Evolutionary conservation across 2,797 vertebrate genomes (phyloP).

Genomic region (Sebastes vulpes): DNA sequence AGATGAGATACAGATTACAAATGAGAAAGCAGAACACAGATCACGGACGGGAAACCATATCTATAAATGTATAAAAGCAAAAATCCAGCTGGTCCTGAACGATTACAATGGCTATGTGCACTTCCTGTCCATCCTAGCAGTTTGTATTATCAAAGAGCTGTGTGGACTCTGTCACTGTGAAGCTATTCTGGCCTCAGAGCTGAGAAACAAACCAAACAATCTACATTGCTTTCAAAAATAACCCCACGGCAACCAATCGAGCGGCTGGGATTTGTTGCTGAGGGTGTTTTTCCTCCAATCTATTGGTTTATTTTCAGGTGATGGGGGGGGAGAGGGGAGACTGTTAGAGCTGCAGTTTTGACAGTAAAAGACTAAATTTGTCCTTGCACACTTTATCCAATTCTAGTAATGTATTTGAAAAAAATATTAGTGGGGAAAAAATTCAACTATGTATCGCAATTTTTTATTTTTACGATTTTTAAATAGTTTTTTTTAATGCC

Average conservation of each 20-base stretch:
- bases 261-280: slow-evolving; percentile 32
- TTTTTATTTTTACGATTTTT: too few species aligned
- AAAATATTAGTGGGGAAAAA: too few species aligned
- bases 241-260: slow-evolving; percentile 41
- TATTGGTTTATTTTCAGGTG: slow-evolving; percentile 49
- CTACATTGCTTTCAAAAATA: slow-evolving; percentile 39
- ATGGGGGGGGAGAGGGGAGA: not conserved
- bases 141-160: not conserved
- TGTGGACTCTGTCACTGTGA: not conserved
- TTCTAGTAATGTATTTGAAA: not conserved
- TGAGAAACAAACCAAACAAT: slow-evolving; percentile 22
- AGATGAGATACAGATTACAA: not conserved
- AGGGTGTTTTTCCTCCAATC: slow-evolving; percentile 28
- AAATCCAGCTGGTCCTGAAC: not conserved
- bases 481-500: too few species aligned
- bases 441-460: rapidly evolving
- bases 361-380: not conserved
- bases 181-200: slow-evolving; percentile 15
- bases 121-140: not conserved
- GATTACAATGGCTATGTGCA: not conserved
- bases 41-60: not conserved
- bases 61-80: not conserved
- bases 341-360: not conserved
- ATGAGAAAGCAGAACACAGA: slow-evolving; percentile 11
- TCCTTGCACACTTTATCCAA: not conserved